Conservation (phyloP, 2,797 vertebrate genomes). For the Garrulus glandarius region DNA sequence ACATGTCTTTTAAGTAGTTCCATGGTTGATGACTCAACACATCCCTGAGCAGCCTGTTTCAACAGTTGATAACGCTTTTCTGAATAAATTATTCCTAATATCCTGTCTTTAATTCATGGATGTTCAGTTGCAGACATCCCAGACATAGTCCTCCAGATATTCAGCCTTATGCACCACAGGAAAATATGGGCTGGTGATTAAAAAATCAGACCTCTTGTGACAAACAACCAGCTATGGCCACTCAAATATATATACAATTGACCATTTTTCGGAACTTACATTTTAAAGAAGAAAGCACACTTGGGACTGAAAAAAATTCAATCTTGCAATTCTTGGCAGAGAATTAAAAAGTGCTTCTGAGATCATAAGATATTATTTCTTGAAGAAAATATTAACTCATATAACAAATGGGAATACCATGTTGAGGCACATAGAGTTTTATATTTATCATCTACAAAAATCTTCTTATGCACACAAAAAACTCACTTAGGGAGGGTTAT, state of each 20-base stretch:
- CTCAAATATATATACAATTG: neutral
- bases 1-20: neutral
- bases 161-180: neutral
- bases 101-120: neutral
- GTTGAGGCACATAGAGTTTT: neutral
- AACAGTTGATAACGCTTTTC: accelerated
- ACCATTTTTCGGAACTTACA: neutral
- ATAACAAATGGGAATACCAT: neutral
- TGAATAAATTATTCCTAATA: neutral
- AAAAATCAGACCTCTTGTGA: neutral
- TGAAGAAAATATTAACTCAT: neutral
- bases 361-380: neutral
- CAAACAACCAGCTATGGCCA: neutral
- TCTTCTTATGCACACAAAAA: neutral
- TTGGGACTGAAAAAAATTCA: neutral
- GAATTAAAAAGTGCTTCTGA: neutral
- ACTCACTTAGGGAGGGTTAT: neutral
- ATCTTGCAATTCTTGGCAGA: neutral
- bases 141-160: neutral
- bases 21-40: neutral
- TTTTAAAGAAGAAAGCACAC: neutral
- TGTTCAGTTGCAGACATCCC: neutral
- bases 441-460: neutral
- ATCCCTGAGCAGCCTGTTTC: neutral
- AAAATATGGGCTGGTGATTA: neutral